Base-by-base conservation (phyloP, 2,888 invertebrate genomes). In the Nemapogon koenigi region DNA sequence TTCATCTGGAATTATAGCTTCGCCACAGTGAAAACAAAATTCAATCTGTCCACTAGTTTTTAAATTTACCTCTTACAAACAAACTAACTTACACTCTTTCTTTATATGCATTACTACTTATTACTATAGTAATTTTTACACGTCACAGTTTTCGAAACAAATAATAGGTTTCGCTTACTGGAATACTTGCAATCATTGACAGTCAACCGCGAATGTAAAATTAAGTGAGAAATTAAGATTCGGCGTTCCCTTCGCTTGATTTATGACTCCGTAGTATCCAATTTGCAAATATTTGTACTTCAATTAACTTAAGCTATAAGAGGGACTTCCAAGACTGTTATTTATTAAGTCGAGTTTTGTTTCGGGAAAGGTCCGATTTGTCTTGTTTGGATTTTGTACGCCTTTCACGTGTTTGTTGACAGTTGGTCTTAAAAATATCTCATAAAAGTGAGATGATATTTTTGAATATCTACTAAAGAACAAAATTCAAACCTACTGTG, bases 241-340 rank as follows among this genome's bases (percentile, higher is more conserved):
- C 43, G 42, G 29, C 37, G 35, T 39, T 17, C 49, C 43, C 46
- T 39, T 39, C 44, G 43, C 57, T 60, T 62, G 61, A 66, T 66
- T 63, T 58, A 62, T 60, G 50, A 45, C 45, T 57, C 52, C 51
- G 46, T 53, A 55, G 55, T 55, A 50, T 47, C 50, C 58, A 65
- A 63, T 66, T 63, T 62, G 61, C 52, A 56, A 62, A 57, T 59
- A 51, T 58, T 64, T 59, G 55, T 53, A 52, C 57, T 55, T 54
- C 55, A 60, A 62, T 63, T 61, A 62, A 56, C 46, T 46, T 41
- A 50, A 59, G 55, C 61, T 63, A 60, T 62, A 57, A 59, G 55
- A n/a, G n/a, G n/a, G n/a, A n/a, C n/a, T 45, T 57, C 42, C 43
- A 52, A 44, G 43, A 40, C 16, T 19, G 38, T 38, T 38, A 46